A percentile compares a stretch with the other conserved stretches of the same genome.
Evolutionary conservation across 2,888 invertebrate genomes (phyloP).

Genomic region (Drosophila yooni): DNA sequence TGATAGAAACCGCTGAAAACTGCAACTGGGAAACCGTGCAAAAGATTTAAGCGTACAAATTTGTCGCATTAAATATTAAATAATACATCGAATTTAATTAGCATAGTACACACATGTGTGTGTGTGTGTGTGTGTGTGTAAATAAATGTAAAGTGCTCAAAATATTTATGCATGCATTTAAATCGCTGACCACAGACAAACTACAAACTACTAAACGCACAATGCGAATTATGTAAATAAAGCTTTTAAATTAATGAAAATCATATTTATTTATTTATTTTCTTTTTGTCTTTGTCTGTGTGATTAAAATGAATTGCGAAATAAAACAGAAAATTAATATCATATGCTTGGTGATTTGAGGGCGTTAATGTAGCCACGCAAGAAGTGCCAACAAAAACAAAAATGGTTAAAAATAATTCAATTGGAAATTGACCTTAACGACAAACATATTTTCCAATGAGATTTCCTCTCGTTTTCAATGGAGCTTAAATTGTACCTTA

Average conservation of each 20-base stretch:
- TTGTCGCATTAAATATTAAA: constrained; percentile 60
- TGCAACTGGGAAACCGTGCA: constrained; percentile 14
- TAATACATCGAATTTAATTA: constrained; percentile 64
- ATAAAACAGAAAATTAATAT: not conserved
- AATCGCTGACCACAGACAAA: constrained; percentile 12
- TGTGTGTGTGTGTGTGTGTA: constrained; percentile 3
- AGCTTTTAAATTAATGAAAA: constrained; percentile 2
- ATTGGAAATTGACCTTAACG: constrained; percentile 8
- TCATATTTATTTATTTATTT: not conserved
- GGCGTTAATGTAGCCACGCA: not conserved
- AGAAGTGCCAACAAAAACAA: constrained; percentile 3
- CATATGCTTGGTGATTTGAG: not conserved
- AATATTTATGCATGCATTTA: constrained; percentile 42
- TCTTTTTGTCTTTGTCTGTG: too few species aligned
- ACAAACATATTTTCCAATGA: constrained; percentile 15
- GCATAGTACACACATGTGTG: constrained; percentile 9
- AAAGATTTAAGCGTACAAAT: constrained; percentile 41
- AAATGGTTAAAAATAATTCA: constrained; percentile 25
- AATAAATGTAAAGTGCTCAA: constrained; percentile 20
- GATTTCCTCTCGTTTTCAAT: constrained; percentile 14
- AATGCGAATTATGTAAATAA: not conserved
- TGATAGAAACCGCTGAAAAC: constrained; percentile 37
- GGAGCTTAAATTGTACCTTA: constrained; percentile 33
- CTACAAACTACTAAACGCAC: constrained; percentile 9
- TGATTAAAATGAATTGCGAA: not conserved